Evolutionary conservation across 2,113 vertebrate species (phyloP), one percentile per base, ranked within the genome.

Genomic region (Atherinomorus stipes): DNA sequence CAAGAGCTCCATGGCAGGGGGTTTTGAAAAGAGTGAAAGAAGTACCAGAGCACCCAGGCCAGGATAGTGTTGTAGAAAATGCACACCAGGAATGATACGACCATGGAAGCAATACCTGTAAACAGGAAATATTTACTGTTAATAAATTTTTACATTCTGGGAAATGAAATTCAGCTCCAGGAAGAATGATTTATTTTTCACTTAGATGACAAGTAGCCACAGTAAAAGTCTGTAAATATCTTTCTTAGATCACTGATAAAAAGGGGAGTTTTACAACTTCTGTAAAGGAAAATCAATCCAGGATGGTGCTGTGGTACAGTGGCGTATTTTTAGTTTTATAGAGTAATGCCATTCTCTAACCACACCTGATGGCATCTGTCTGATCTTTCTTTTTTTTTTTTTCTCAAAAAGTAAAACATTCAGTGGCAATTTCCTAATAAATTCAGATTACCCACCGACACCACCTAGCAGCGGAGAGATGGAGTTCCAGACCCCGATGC

Each of bases 31-130:
- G 96, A 98, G 81, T 96, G 93, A 69, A 95, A 90, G 26, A 97
- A 89, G 86, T 96, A 96, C 97, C 97, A 97, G 53, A 97, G 87
- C 52, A 97, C 95, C 96, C 96, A 97, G 28, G 91, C 89, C 63
- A 98, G 64, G 81, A 98, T 90, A 0, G 91, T 94, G 80, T 96
- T 97, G 86, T 98, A 97, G 88, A 95, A 96, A n/a, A 95, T 42
- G 71, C 78, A 56, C 71, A 96, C 89, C 75, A 96, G 76, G 68
- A 96, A 84, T 0, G 95, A 95, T 31, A 93, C 91, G 0, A 90
- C 11, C 92, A 95, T 77, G 0, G 94, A 92, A 63, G 80, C 84
- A 38, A 95, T 74, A 45, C 96, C 96, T 98, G 4, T 7, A 51
- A 12, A 22, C 4, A 60, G 25, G 21, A 70, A 65, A 51, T 16